A percentile compares a stretch with the other conserved stretches of the same genome.
Evolutionary conservation across 2,113 vertebrate genomes (phyloP).

Genomic region (Pterocles orientalis): DNA sequence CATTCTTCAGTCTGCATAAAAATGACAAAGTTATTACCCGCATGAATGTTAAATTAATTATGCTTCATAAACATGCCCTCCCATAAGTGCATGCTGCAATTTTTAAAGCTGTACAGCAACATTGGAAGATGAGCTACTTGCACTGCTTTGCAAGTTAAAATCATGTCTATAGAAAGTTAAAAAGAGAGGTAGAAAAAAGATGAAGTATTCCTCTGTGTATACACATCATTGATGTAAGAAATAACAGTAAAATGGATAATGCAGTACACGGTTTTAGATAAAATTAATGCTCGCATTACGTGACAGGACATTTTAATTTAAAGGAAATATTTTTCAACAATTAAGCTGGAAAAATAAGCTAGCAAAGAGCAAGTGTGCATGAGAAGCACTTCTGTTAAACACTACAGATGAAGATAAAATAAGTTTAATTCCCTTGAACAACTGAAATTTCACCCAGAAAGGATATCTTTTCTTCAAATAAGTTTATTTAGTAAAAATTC

Average conservation of each 20-base stretch:
- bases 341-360: background rate
- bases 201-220: background rate
- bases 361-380: background rate
- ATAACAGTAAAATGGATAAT: background rate
- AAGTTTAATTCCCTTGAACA: background rate
- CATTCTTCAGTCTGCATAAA: slow-evolving; percentile 51
- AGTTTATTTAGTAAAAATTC: background rate
- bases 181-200: background rate
- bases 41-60: background rate
- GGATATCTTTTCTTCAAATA: background rate
- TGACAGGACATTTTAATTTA: background rate
- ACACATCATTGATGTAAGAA: background rate
- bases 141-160: background rate
- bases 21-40: background rate
- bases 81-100: background rate
- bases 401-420: background rate
- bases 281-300: background rate
- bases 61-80: background rate
- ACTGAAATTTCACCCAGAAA: background rate
- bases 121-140: background rate
- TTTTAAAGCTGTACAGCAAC: background rate
- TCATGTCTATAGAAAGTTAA: accelerated
- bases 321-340: background rate
- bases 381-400: background rate
- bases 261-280: background rate